phyloP scores from a whole-genome alignment of 2,888 invertebrate genomes.

The Pristionchus mayeri region DNA sequence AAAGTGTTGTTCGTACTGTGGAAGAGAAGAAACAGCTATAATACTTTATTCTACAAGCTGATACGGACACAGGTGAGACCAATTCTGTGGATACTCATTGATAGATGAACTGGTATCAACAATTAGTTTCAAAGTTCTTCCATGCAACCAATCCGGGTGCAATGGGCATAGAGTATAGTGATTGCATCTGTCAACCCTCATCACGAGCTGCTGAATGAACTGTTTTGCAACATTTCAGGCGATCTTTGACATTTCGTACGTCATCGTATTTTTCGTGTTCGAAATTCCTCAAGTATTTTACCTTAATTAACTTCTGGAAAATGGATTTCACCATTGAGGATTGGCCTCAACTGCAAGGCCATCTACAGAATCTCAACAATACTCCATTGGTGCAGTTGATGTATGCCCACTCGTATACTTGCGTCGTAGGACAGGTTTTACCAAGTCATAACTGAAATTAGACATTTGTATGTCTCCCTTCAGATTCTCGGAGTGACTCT shows the following conservation, averaged over 20 bases:
- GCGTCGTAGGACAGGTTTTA: not conserved
- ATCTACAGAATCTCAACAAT: not conserved
- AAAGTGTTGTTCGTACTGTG: not conserved
- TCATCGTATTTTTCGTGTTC: not conserved
- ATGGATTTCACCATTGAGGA: not conserved
- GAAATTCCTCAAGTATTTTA: slow-evolving; percentile 6
- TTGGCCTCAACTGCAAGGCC: not conserved
- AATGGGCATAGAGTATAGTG: not conserved
- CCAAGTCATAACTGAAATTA: not conserved
- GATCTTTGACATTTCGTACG: not conserved
- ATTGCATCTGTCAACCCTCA: not conserved
- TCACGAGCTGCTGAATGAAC: no score
- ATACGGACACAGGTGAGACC: not conserved
- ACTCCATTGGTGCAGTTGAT: slow-evolving; percentile 5
- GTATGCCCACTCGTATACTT: not conserved
- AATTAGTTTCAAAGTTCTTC: no score
- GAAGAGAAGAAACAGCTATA: not conserved
- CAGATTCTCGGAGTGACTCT: slow-evolving; percentile 16
- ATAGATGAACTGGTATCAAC: no score
- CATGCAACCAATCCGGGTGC: no score
- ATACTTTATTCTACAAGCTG: not conserved
- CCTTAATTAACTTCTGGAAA: no score
- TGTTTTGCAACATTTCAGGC: no score
- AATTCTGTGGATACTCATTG: no score
- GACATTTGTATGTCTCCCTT: not conserved